These are phyloP conservation scores for Chlamydotis undulata DNA, from an alignment of 2,113 vertebrate genomes.

Conservation along the genomic window DNA sequence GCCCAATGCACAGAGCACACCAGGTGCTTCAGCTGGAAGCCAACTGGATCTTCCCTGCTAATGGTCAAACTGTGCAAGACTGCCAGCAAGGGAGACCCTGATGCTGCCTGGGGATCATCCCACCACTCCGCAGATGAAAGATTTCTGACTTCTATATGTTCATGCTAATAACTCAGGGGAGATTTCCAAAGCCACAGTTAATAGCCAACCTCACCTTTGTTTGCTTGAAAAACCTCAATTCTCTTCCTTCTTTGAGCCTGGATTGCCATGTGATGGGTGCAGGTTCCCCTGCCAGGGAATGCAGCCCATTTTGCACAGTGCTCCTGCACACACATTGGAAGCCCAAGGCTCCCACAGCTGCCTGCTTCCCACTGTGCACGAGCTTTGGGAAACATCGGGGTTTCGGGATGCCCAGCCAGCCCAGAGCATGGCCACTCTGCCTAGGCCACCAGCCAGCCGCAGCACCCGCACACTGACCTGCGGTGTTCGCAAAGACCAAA, in stretches of 20 bases:
- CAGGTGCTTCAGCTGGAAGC: background rate
- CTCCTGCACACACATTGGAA: accelerated
- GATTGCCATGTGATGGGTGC: too few species aligned
- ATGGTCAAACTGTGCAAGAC: background rate
- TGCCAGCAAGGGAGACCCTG: background rate
- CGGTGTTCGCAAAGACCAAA: accelerated
- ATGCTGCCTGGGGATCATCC: background rate
- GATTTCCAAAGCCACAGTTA: background rate
- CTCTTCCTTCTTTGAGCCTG: background rate
- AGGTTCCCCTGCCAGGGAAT: background rate
- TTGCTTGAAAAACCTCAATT: background rate
- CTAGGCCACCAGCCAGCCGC: background rate
- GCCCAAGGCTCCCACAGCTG: background rate
- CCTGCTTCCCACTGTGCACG: background rate
- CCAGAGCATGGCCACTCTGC: background rate
- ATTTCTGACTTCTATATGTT: background rate
- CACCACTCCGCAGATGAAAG: background rate
- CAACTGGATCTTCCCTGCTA: background rate
- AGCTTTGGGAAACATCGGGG: background rate
- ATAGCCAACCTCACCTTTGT: background rate
- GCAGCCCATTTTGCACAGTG: background rate
- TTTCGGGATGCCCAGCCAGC: background rate
- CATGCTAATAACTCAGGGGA: background rate
- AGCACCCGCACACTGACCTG: background rate
- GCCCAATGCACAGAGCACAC: background rate